Conservation (phyloP, 2,113 vertebrate genomes). For the Patagioenas fasciata region DNA sequence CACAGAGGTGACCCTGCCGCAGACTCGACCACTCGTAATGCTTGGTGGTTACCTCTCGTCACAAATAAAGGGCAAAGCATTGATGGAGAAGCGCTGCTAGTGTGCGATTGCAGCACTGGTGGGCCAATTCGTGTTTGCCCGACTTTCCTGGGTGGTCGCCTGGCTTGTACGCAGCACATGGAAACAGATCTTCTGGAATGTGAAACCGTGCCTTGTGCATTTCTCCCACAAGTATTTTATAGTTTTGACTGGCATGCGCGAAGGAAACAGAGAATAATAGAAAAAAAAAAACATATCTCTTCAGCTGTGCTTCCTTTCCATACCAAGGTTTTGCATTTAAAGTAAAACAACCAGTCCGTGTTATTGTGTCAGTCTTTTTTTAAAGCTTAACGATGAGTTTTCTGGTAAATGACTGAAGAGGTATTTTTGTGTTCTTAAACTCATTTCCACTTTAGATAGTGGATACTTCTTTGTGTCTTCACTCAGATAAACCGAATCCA, state of each 20-base stretch:
- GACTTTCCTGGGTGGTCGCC: constrained; percentile 46
- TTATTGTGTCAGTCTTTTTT: constrained; percentile 27
- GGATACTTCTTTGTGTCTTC: neutral
- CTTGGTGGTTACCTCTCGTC: neutral
- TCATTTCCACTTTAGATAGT: constrained; percentile 11
- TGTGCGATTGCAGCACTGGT: neutral
- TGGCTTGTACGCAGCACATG: neutral
- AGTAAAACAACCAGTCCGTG: constrained; percentile 16
- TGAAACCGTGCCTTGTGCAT: constrained; percentile 21
- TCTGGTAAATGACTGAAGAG: constrained; percentile 10
- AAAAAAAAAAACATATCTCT: constrained; percentile 50
- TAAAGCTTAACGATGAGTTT: constrained; percentile 1
- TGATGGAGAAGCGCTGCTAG: neutral
- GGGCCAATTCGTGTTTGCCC: neutral
- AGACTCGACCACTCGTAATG: accelerated
- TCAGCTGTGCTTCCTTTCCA: constrained; percentile 50
- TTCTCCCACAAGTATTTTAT: constrained; percentile 60
- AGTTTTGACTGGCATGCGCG: constrained; percentile 52
- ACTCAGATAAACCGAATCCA: constrained; percentile 27
- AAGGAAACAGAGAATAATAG: constrained; percentile 58
- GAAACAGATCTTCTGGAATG: constrained; percentile 50
- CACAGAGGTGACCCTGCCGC: neutral
- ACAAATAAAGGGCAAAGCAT: neutral
- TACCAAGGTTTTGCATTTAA: constrained; percentile 51
- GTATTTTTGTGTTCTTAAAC: neutral